Conservation (phyloP, 2,797 vertebrate genomes). For the Gallinago nigripennis region DNA sequence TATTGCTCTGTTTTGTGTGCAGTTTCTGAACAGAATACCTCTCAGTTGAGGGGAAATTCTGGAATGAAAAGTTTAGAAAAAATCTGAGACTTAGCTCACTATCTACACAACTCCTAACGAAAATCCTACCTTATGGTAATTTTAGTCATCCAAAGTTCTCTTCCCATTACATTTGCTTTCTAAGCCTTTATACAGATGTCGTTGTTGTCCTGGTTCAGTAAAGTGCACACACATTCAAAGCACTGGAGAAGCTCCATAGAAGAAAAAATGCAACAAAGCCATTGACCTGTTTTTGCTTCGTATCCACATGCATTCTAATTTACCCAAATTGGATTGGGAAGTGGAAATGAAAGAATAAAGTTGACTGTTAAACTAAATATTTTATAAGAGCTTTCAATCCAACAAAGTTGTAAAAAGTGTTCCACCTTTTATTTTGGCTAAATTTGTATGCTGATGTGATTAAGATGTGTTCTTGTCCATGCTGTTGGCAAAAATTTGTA, state of each 20-base stretch:
- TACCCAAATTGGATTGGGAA: background rate
- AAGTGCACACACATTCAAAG: background rate
- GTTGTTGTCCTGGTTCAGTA: background rate
- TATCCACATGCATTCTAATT: background rate
- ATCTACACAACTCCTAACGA: background rate
- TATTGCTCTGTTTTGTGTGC: background rate
- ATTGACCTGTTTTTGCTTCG: background rate
- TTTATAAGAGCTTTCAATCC: background rate
- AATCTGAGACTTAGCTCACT: background rate
- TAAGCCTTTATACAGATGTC: background rate
- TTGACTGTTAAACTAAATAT: background rate
- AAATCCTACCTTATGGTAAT: background rate
- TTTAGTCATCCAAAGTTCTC: background rate
- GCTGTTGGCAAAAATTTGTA: background rate
- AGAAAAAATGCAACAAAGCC: background rate
- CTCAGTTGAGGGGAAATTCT: background rate
- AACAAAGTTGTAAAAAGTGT: background rate
- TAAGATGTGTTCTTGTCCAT: background rate
- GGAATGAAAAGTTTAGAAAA: background rate
- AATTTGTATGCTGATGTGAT: background rate
- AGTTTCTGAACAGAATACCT: background rate
- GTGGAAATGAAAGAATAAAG: background rate
- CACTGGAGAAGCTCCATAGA: background rate
- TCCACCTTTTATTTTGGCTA: background rate
- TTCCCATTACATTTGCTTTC: background rate